Percentiles rank a stretch among this genome's conserved stretches.
phyloP scores from a whole-genome alignment of 1,140 invertebrate genomes.

The Xylocopa sonorina region DNA sequence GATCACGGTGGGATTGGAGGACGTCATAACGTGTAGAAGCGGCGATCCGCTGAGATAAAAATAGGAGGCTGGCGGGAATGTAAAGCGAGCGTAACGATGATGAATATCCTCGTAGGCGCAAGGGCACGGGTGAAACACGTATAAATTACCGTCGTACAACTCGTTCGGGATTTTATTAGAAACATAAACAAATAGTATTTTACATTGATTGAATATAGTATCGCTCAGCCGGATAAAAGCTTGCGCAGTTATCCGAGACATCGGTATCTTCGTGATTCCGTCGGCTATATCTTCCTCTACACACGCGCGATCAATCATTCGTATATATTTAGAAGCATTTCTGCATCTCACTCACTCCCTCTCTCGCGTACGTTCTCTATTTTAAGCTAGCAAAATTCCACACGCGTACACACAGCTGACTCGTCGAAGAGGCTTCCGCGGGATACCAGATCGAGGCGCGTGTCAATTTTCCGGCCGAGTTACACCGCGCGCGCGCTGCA shows the following conservation, averaged over 20 bases:
- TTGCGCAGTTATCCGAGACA: neutral
- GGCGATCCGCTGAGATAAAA: too few relatives aligned
- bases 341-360: neutral
- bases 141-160: slow-evolving; percentile 13
- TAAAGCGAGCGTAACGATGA: neutral
- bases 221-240: slow-evolving; percentile 9
- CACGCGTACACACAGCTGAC: neutral
- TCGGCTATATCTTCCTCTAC: neutral
- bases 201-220: slow-evolving; percentile 13
- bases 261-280: too few relatives aligned
- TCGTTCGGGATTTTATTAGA: slow-evolving; percentile 62
- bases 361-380: neutral
- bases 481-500: too few relatives aligned
- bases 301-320: neutral
- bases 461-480: neutral
- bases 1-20: neutral
- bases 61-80: neutral
- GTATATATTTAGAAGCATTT: neutral
- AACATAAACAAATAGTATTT: slow-evolving; percentile 68
- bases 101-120: neutral
- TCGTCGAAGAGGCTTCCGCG: slow-evolving; percentile 1
- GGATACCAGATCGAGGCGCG: neutral
- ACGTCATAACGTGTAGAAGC: too few relatives aligned
- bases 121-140: neutral
- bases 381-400: neutral